Conservation (phyloP, 1,140 invertebrate genomes). For the Megathymus violae region DNA sequence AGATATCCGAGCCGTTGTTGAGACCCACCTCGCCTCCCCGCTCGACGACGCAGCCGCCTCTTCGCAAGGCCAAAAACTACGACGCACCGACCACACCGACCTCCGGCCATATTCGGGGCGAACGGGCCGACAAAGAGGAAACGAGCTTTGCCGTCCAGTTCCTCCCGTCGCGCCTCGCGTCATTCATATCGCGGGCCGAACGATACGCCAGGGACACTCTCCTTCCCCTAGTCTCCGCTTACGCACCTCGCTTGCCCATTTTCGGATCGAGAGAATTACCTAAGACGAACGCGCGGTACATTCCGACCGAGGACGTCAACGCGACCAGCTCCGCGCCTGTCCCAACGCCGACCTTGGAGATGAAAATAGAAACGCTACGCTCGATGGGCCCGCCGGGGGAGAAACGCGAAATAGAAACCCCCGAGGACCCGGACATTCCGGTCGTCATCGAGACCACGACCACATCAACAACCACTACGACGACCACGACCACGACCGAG, state of each 20-base stretch:
- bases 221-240: constrained; percentile 89
- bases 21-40: constrained; percentile 68
- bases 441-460: constrained; percentile 64
- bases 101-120: constrained; percentile 59
- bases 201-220: constrained; percentile 90
- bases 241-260: constrained; percentile 88
- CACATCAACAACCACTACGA: constrained; percentile 51
- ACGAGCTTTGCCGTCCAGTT: constrained; percentile 89
- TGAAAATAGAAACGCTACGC: constrained; percentile 76
- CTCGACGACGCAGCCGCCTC: constrained; percentile 49
- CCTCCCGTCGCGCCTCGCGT: constrained; percentile 89
- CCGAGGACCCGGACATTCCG: constrained; percentile 71
- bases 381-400: constrained; percentile 74
- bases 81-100: constrained; percentile 68
- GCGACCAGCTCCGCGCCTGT: constrained; percentile 64
- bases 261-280: constrained; percentile 77
- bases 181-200: constrained; percentile 91
- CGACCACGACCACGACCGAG: constrained; percentile 52
- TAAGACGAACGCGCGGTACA: constrained; percentile 70
- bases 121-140: constrained; percentile 64
- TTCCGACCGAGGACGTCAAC: constrained; percentile 73
- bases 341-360: constrained; percentile 76
- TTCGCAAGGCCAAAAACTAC: constrained; percentile 71
- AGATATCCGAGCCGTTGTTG: constrained; percentile 86
- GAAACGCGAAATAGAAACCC: constrained; percentile 66